Percentiles rank a stretch among this genome's conserved stretches.
Conservation (phyloP, 2,888 invertebrate genomes). For the Apomyelois bistriatella region DNA sequence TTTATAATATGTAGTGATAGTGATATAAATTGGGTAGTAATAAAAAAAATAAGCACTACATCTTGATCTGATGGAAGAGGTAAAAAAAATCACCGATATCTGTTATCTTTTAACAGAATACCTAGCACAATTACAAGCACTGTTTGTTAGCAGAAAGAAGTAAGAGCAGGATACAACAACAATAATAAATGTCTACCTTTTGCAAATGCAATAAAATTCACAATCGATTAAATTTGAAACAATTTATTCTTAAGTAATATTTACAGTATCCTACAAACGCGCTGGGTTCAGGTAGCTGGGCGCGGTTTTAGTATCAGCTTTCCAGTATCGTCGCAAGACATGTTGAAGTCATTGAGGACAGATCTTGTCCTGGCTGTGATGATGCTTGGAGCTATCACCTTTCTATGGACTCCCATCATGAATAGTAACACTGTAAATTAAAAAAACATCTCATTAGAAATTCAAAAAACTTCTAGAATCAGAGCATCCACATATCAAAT, state of each 20-base stretch:
- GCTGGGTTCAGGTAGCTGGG: constrained; percentile 68
- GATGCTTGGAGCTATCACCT: constrained; percentile 97
- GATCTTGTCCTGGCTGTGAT: constrained; percentile 94
- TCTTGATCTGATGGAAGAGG: too few species aligned
- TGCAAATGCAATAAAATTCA: not conserved
- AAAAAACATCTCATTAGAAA: not conserved
- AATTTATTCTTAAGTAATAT: constrained; percentile 60
- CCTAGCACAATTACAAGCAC: too few species aligned
- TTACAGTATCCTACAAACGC: constrained; percentile 33
- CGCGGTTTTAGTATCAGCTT: constrained; percentile 96
- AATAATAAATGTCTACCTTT: too few species aligned
- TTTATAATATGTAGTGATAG: too few species aligned
- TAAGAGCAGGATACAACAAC: too few species aligned
- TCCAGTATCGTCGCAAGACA: constrained; percentile 98
- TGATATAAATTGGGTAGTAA: too few species aligned
- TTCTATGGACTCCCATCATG: constrained; percentile 94
- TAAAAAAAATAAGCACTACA: too few species aligned
- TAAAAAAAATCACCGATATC: too few species aligned
- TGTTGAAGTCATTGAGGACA: constrained; percentile 96
- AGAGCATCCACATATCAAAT: not conserved
- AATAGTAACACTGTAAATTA: constrained; percentile 87
- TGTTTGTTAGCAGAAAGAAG: too few species aligned
- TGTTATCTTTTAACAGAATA: too few species aligned
- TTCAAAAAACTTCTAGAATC: too few species aligned
- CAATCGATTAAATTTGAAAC: constrained; percentile 9